phyloP scores from a whole-genome alignment of 2,113 vertebrate species.

The Spilogale gracilis region DNA sequence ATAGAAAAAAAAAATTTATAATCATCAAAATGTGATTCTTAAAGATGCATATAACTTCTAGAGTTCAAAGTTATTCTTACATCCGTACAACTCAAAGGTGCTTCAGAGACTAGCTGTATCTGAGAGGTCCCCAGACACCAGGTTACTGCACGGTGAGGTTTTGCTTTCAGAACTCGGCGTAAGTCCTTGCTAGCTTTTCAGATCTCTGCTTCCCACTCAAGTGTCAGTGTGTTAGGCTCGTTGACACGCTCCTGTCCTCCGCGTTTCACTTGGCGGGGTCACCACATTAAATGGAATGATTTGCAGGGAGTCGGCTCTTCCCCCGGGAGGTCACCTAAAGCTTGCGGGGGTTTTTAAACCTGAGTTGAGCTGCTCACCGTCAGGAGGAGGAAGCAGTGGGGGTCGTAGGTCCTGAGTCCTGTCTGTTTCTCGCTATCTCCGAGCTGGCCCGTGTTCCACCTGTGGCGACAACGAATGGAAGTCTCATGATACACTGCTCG shows the following conservation, averaged over 20 bases:
- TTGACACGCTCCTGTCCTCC: not conserved
- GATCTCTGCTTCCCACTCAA: constrained; percentile 32
- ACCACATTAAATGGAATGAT: constrained; percentile 11
- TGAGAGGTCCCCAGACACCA: constrained; percentile 70
- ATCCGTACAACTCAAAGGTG: constrained; percentile 87
- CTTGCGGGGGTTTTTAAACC: not conserved
- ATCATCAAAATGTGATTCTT: constrained; percentile 90
- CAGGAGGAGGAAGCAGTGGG: not conserved
- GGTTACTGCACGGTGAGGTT: constrained; percentile 59
- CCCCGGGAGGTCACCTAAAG: rapidly evolving
- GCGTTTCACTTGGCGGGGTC: not conserved
- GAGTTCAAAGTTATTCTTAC: constrained; percentile 86
- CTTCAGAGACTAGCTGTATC: constrained; percentile 81
- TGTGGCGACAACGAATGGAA: constrained; percentile 21
- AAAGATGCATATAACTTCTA: constrained; percentile 88
- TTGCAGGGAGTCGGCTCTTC: not conserved
- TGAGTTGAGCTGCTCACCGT: not conserved
- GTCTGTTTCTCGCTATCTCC: not conserved
- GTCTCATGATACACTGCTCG: constrained; percentile 71
- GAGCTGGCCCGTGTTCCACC: constrained; percentile 23
- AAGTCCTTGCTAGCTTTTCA: constrained; percentile 69
- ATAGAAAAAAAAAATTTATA: constrained; percentile 89
- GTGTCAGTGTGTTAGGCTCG: constrained; percentile 59
- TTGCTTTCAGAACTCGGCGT: constrained; percentile 72
- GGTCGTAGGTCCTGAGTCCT: not conserved